Evolutionary conservation across 2,888 invertebrate species (phyloP).

Genomic region (Campoletis raptor): DNA sequence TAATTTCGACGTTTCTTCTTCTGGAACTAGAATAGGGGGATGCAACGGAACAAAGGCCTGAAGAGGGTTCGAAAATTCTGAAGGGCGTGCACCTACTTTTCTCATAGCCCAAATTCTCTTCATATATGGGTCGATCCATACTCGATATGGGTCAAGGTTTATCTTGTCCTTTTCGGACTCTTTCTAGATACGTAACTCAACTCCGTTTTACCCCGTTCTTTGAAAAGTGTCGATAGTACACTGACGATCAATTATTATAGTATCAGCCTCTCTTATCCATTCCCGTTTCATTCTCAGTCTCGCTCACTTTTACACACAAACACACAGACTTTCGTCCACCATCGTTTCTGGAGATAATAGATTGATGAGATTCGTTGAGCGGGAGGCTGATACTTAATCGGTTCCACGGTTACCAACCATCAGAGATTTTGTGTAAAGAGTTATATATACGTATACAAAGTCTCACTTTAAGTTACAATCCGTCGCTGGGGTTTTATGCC

Average conservation of each 20-base stretch:
- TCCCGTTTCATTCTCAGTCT: not conserved
- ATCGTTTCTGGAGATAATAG: conserved; percentile 43
- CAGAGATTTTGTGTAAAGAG: conserved; percentile 15
- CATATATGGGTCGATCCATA: conserved; percentile 62
- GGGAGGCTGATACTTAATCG: conserved; percentile 52
- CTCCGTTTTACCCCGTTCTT: not conserved
- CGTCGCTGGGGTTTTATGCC: conserved; percentile 61
- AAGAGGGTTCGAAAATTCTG: conserved; percentile 42
- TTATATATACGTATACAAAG: not conserved
- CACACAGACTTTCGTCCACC: conserved; percentile 17
- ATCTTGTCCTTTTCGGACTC: conserved; percentile 47
- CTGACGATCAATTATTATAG: conserved; percentile 61
- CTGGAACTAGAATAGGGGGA: not conserved
- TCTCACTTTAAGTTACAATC: conserved; percentile 59
- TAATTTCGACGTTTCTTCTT: not conserved
- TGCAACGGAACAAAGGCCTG: conserved; percentile 8
- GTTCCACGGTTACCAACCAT: conserved; percentile 49
- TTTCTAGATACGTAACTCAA: conserved; percentile 9
- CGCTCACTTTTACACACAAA: conserved; percentile 25
- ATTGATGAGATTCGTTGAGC: conserved; percentile 62
- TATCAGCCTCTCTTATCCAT: conserved; percentile 33
- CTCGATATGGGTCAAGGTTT: conserved; percentile 66
- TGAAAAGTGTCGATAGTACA: conserved; percentile 43
- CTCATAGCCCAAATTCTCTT: conserved; percentile 54
- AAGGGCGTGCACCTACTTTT: conserved; percentile 39